Percentiles rank a stretch among this genome's conserved stretches.
phyloP scores from a whole-genome alignment of 2,797 vertebrate species.

The Columba guinea region DNA sequence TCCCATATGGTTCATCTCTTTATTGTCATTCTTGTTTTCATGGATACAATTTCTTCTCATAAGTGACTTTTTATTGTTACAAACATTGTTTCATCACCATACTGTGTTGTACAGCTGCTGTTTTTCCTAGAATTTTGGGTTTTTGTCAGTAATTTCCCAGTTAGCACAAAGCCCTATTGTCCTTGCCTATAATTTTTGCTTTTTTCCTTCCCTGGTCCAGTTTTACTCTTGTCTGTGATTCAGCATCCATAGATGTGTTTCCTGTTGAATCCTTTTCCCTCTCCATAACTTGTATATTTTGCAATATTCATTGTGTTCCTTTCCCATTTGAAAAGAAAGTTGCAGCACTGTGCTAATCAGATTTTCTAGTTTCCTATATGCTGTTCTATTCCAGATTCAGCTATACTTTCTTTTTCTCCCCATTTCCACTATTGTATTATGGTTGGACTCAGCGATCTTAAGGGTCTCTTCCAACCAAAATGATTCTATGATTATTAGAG shows the following conservation, averaged over 20 bases:
- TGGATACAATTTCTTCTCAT: neutral
- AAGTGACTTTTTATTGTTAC: slow-evolving; percentile 23
- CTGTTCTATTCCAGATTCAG: neutral
- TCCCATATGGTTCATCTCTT: neutral
- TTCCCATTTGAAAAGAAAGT: neutral
- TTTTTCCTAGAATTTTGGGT: neutral
- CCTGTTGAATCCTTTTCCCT: neutral
- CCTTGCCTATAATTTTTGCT: neutral
- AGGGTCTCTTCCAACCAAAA: no score
- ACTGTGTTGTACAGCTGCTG: neutral
- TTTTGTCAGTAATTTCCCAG: neutral
- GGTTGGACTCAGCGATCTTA: no score
- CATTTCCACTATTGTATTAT: neutral
- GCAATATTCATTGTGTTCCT: neutral
- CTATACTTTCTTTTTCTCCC: neutral
- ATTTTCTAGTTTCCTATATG: neutral
- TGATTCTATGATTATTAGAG: neutral
- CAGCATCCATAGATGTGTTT: neutral
- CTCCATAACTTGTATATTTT: neutral
- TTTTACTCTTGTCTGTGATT: neutral
- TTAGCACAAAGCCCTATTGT: slow-evolving; percentile 8
- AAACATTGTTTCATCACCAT: neutral
- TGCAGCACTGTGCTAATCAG: neutral
- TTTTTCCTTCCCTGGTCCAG: neutral
- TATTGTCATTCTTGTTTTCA: neutral